A percentile compares a stretch with the other conserved stretches of the same genome.
These are phyloP conservation scores for Oryzias celebensis DNA, from an alignment of 2,113 vertebrate species.

Conservation along the genomic window DNA sequence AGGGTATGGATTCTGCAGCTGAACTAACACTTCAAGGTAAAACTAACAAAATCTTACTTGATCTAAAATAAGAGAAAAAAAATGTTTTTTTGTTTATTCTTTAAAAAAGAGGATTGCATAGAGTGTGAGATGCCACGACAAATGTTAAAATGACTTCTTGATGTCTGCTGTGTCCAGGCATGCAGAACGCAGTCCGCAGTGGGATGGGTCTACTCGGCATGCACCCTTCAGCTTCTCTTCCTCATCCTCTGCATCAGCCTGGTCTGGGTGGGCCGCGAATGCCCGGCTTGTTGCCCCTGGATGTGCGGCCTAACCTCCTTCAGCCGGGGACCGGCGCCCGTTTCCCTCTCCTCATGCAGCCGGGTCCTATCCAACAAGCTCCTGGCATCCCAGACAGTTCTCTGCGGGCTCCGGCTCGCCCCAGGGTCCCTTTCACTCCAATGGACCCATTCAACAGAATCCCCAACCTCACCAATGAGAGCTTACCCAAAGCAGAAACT, in stretches of 20 bases:
- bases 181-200: conserved; percentile 86
- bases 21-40: conserved; percentile 87
- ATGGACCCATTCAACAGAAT: conserved; percentile 86
- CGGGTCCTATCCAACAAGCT: conserved; percentile 81
- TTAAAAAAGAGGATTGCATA: too few relatives aligned
- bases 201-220: conserved; percentile 88
- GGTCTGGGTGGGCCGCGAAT: conserved; percentile 84
- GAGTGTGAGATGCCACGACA: too few relatives aligned
- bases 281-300: conserved; percentile 87
- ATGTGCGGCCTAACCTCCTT: conserved; percentile 87
- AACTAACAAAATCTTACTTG: background rate
- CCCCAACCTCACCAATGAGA: conserved; percentile 80
- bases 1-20: conserved; percentile 81
- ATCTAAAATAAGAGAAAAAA: background rate
- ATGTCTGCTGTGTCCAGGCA: conserved; percentile 70
- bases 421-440: conserved; percentile 87
- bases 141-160: background rate
- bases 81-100: background rate
- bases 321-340: conserved; percentile 79
- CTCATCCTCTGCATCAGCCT: conserved; percentile 86
- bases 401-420: conserved; percentile 82
- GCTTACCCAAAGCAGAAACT: conserved; percentile 82
- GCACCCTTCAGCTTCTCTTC: conserved; percentile 84
- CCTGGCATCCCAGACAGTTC: conserved; percentile 79
- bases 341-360: conserved; percentile 90